A percentile compares a stretch with the other conserved stretches of the same genome.
Conservation (phyloP, 2,113 vertebrate species). For the Ellobius talpinus region DNA sequence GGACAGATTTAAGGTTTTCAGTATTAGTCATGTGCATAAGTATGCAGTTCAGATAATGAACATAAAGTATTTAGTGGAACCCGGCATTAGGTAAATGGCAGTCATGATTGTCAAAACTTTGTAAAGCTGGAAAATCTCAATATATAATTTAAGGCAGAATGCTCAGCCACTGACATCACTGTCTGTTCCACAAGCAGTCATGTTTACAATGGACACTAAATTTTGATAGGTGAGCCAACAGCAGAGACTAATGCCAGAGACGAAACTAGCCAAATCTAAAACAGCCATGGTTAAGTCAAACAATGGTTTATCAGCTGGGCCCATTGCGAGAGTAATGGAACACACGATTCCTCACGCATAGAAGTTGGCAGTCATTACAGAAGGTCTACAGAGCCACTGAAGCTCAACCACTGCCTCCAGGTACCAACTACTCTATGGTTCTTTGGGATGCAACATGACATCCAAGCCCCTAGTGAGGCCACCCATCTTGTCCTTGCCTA, state of each 20-base stretch:
- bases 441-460: accelerated
- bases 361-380: neutral
- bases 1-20: neutral
- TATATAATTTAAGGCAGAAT: constrained; percentile 65
- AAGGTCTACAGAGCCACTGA: neutral
- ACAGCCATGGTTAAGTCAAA: neutral
- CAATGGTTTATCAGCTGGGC: neutral
- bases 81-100: constrained; percentile 20
- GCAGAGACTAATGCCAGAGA: neutral
- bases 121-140: constrained; percentile 16
- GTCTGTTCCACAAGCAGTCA: constrained; percentile 33
- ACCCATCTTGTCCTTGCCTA: neutral
- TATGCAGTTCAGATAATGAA: neutral
- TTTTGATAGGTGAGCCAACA: constrained; percentile 20
- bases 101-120: neutral
- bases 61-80: neutral
- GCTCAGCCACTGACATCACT: constrained; percentile 72
- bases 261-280: neutral
- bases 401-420: neutral
- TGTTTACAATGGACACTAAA: constrained; percentile 48
- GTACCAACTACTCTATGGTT: neutral
- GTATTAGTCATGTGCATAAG: neutral
- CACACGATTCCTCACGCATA: neutral
- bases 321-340: neutral
- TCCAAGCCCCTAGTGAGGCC: too few relatives aligned